A percentile compares a stretch with the other conserved stretches of the same genome.
Evolutionary conservation across 2,797 vertebrate species (phyloP).

Genomic region (Tolypeutes matacus): DNA sequence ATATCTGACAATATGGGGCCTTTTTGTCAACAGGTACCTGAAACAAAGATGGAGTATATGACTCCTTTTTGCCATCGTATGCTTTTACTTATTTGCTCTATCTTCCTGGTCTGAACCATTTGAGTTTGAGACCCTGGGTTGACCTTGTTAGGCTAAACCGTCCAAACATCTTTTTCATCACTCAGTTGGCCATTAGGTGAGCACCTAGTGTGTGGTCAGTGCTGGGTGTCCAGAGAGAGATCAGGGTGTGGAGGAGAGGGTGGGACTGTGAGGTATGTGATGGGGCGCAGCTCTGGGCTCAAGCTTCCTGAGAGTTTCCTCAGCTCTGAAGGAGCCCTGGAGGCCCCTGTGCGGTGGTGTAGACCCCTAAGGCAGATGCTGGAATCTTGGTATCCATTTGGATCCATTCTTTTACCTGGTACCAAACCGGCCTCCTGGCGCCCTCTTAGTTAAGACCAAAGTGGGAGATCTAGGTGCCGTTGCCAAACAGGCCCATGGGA

Average conservation of each 20-base stretch:
- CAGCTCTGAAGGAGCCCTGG: neutral
- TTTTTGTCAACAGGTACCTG: neutral
- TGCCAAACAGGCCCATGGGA: neutral
- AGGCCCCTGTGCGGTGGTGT: neutral
- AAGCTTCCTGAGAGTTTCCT: neutral
- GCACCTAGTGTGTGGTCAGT: neutral
- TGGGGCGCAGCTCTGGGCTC: neutral
- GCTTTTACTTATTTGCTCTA: neutral
- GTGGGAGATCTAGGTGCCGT: neutral
- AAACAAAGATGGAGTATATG: neutral
- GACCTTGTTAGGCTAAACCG: neutral
- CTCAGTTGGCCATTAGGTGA: neutral
- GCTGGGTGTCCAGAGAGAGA: neutral
- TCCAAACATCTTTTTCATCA: neutral
- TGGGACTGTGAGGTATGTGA: neutral
- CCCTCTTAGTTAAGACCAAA: neutral
- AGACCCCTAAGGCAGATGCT: neutral
- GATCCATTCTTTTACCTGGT: neutral
- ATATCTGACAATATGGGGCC: neutral
- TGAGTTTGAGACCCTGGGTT: neutral
- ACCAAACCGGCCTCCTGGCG: neutral
- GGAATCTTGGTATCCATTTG: neutral
- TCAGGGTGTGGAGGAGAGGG: neutral
- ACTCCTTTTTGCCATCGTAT: neutral
- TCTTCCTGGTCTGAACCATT: neutral